These are phyloP conservation scores for Argyresthia goedartella DNA, from an alignment of 2,888 invertebrate species.

Conservation along the genomic window DNA sequence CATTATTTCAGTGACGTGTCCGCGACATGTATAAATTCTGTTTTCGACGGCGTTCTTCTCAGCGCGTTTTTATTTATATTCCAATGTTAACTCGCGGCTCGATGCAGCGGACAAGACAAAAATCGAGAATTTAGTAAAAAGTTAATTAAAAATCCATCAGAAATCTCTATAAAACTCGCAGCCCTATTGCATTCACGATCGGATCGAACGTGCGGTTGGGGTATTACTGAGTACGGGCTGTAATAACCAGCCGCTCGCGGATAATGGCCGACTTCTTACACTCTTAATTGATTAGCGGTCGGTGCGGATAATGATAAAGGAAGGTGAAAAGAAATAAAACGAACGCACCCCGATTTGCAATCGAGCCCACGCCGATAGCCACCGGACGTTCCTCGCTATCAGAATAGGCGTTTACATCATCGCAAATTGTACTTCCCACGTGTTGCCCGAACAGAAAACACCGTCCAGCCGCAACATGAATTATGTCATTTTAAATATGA, in stretches of 20 bases:
- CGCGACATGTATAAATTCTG: slow-evolving; percentile 1
- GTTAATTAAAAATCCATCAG: slow-evolving; percentile 59
- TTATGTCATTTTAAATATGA: slow-evolving; percentile 40
- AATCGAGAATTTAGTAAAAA: slow-evolving; percentile 31
- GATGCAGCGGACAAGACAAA: slow-evolving; percentile 9
- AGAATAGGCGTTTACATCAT: slow-evolving; percentile 4
- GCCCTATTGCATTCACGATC: slow-evolving; percentile 67
- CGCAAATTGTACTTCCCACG: slow-evolving; percentile 3
- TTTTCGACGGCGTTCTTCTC: background rate
- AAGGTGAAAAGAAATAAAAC: slow-evolving; percentile 69
- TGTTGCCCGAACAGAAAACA: background rate
- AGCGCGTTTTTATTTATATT: background rate
- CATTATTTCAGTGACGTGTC: slow-evolving; percentile 18
- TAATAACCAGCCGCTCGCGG: slow-evolving; percentile 66
- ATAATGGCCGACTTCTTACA: slow-evolving; percentile 70
- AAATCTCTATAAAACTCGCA: slow-evolving; percentile 60
- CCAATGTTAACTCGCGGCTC: background rate
- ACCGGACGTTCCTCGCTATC: slow-evolving; percentile 29
- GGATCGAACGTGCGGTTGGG: slow-evolving; percentile 36
- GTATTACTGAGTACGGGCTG: slow-evolving; percentile 59
- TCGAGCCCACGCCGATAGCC: slow-evolving; percentile 45
- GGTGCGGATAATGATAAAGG: slow-evolving; percentile 69
- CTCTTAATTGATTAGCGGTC: slow-evolving; percentile 73
- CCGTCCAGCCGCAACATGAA: slow-evolving; percentile 26
- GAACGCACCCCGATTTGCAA: slow-evolving; percentile 57